Evolutionary conservation across 2,797 vertebrate species (phyloP).

Genomic region (Bovichtus variegatus): DNA sequence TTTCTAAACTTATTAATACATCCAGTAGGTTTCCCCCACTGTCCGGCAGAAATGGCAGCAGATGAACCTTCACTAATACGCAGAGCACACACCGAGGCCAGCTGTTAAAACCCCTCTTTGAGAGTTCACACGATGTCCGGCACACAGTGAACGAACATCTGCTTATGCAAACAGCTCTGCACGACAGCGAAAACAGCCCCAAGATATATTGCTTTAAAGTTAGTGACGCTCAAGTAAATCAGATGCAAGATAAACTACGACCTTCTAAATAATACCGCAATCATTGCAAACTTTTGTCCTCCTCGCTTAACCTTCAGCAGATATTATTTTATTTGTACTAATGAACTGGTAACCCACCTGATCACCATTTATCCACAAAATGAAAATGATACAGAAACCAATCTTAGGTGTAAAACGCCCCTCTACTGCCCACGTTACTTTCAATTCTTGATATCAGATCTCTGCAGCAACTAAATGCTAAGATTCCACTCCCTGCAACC

Average conservation of each 20-base stretch:
- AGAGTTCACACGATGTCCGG: slow-evolving; percentile 15
- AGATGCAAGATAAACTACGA: not conserved
- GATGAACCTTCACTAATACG: slow-evolving; percentile 55
- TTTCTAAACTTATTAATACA: not conserved
- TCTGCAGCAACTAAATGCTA: not conserved
- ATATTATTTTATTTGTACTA: no score
- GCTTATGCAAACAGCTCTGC: slow-evolving; percentile 43
- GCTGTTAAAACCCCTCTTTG: slow-evolving; percentile 50
- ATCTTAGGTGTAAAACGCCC: not conserved
- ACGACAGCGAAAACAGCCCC: not conserved
- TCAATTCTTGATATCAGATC: not conserved
- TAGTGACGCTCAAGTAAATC: not conserved
- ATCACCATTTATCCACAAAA: not conserved
- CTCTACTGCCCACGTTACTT: not conserved
- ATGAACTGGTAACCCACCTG: not conserved
- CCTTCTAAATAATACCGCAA: not conserved
- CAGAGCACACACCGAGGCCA: slow-evolving; percentile 49
- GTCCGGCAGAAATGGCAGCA: slow-evolving; percentile 1
- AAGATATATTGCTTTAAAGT: not conserved
- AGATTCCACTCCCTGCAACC: no score
- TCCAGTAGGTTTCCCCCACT: slow-evolving; percentile 19
- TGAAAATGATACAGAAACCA: not conserved
- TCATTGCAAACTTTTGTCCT: not conserved
- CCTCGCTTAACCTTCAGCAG: no score
- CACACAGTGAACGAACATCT: slow-evolving; percentile 9